Base-by-base conservation (phyloP, 2,113 vertebrate species). In the Esox niger region DNA sequence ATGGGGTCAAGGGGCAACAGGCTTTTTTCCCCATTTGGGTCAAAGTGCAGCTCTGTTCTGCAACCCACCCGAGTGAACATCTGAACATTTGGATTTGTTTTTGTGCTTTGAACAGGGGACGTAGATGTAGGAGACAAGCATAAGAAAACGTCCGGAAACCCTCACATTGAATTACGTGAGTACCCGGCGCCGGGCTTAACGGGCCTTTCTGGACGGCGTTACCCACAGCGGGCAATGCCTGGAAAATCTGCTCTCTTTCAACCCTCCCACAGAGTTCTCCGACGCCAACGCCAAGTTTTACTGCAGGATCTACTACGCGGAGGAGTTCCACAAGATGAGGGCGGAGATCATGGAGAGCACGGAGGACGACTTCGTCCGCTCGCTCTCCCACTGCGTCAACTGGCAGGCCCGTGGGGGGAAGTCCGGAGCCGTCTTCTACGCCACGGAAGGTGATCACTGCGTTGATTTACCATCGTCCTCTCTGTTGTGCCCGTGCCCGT, bases 381-480 rank as follows among this genome's bases (percentile, higher is more conserved):
- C 97, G 1, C 93, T 99, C 7, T 97, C 97, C 2, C 97, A 97
- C 84, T 99, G 97, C 0, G 92, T 95, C 25, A 97, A 97, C 72
- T 99, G 97, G 97, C 97, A 99, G 80, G 97, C 97, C 13, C 91
- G 96, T 0, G 97, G 97, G 0, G 97, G 97, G 20, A 99, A 99
- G 55, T 99, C 97, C 0, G 97, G 97, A 70, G 97, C 97, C 0
- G 95, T 96, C 0, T 99, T 99, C 87, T 99, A 99, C 15, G 97
- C 95, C 11, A 99, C 97, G 0, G 95, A 98, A 89, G 97, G 96
- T 94, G 74, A 54, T 9, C 11, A 17, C n/a, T n/a, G n/a, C n/a
- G n/a, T n/a, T n/a, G n/a, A n/a, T n/a, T n/a, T n/a, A n/a, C n/a
- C n/a, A n/a, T n/a, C n/a, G n/a, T n/a, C n/a, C n/a, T n/a, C n/a